Percentiles rank a stretch among this genome's conserved stretches.
These are phyloP conservation scores for Ariopsis seemanni DNA, from an alignment of 2,113 vertebrate genomes.

Conservation along the genomic window DNA sequence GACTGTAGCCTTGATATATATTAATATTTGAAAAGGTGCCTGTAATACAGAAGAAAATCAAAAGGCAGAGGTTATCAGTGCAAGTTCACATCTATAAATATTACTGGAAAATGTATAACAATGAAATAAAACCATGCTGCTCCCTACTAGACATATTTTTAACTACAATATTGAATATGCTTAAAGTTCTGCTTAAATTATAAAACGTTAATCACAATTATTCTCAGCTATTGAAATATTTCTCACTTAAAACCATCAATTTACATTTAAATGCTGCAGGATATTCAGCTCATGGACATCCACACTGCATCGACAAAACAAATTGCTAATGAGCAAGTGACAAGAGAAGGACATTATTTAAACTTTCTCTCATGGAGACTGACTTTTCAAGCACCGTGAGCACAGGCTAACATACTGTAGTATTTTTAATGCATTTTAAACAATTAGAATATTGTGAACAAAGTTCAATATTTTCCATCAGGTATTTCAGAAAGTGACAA, in stretches of 20 bases:
- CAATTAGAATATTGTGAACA: too few species aligned
- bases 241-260: not conserved
- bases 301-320: not conserved
- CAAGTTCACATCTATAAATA: not conserved
- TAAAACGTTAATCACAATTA: not conserved
- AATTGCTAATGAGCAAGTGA: not conserved
- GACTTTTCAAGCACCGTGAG: too few species aligned
- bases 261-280: not conserved
- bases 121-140: not conserved
- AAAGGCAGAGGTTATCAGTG: not conserved
- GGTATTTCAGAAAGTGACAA: too few species aligned
- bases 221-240: too few species aligned
- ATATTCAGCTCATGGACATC: not conserved
- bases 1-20: constrained; percentile 22
- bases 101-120: not conserved
- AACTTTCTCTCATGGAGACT: not conserved
- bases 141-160: not conserved
- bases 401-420: too few species aligned
- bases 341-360: not conserved
- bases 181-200: not conserved
- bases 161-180: not conserved
- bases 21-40: not conserved
- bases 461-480: too few species aligned
- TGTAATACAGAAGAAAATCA: not conserved
- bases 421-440: too few species aligned